A percentile compares a stretch with the other conserved stretches of the same genome.
Conservation (phyloP, 2,888 invertebrate species). For the Anthophora plumipes region DNA sequence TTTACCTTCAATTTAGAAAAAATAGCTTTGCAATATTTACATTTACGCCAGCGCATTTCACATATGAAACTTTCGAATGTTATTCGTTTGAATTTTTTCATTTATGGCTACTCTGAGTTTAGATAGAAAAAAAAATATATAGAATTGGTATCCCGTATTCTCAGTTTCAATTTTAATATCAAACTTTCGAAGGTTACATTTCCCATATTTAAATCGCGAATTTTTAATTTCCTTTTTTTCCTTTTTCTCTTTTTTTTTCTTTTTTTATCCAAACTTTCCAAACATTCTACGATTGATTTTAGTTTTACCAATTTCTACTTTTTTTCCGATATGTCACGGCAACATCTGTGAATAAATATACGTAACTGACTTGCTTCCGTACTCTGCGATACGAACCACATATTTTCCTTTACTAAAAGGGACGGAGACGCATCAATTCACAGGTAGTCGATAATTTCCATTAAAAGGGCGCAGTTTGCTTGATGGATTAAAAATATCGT, state of each 20-base stretch:
- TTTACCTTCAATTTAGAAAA: too few relatives aligned
- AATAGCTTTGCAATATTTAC: too few relatives aligned
- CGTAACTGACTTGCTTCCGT: background rate
- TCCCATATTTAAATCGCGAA: background rate
- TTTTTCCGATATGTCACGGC: background rate
- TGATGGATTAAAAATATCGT: constrained; percentile 24
- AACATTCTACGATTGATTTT: background rate
- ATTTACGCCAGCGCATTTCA: too few relatives aligned
- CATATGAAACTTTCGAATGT: too few relatives aligned
- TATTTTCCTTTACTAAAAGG: background rate
- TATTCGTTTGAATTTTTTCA: background rate
- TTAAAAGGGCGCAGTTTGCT: constrained; percentile 8
- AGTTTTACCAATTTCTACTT: background rate
- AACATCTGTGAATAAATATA: background rate
- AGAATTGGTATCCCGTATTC: too few relatives aligned
- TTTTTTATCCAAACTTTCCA: background rate
- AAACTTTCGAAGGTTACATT: background rate
- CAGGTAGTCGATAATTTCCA: constrained; percentile 41
- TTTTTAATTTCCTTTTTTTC: background rate
- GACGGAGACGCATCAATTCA: background rate
- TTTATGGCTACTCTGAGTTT: too few relatives aligned
- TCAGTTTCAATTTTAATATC: too few relatives aligned
- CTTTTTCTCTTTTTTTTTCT: too few relatives aligned
- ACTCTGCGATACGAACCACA: background rate
- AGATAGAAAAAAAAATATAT: too few relatives aligned